phyloP scores from a whole-genome alignment of 2,797 vertebrate species.

The Dermochelys coriacea region DNA sequence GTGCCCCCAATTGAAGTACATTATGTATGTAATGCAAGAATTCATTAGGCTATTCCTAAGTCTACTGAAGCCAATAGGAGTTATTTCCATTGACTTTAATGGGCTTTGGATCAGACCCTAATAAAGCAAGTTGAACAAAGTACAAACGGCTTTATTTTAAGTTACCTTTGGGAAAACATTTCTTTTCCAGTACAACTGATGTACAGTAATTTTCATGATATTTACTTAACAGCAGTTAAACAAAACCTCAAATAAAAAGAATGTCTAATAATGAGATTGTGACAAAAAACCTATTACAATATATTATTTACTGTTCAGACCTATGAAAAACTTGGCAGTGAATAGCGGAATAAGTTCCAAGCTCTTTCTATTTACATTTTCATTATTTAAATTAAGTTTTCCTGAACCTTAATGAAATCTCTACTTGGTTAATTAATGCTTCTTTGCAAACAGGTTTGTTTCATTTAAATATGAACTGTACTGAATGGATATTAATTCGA shows the following conservation, averaged over 20 bases:
- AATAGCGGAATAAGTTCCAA: neutral
- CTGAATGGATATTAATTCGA: neutral
- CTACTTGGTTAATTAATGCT: neutral
- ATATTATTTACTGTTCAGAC: neutral
- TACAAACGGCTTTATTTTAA: neutral
- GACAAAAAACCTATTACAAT: neutral
- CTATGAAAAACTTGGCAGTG: neutral
- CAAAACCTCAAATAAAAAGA: constrained; percentile 28
- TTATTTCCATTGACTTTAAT: neutral
- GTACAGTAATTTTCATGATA: neutral
- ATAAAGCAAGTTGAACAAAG: neutral
- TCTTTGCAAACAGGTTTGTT: neutral
- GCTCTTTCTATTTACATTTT: neutral
- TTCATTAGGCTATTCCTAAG: neutral
- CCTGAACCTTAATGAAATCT: neutral
- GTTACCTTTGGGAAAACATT: neutral
- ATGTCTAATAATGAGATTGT: neutral
- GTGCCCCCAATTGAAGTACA: neutral
- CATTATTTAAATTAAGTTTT: neutral
- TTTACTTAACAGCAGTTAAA: neutral
- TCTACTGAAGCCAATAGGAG: neutral
- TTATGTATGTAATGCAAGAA: fast-evolving
- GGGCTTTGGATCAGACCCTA: neutral
- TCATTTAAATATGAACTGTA: neutral
- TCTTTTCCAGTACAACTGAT: neutral